Conservation (phyloP, 1,140 invertebrate genomes). For the Procambarus clarkii region DNA sequence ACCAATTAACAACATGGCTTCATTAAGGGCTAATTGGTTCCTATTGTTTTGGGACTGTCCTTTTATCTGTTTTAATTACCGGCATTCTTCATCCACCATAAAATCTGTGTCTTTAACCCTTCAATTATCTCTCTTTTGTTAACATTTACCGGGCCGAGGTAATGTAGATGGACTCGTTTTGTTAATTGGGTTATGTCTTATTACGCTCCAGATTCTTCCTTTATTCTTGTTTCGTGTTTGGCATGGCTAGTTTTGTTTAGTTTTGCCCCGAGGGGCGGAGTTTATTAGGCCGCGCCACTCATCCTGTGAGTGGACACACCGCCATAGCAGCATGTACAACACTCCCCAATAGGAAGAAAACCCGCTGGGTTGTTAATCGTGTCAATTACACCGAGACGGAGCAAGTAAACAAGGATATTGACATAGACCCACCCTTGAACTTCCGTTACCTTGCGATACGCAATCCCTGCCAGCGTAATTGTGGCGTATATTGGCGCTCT, state of each 20-base stretch:
- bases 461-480: not conserved
- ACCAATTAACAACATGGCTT: not conserved
- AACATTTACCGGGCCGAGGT: not conserved
- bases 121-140: not conserved
- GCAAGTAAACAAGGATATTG: no score
- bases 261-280: no score
- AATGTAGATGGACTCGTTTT: not conserved
- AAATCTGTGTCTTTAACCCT: not conserved
- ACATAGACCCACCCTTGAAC: not conserved
- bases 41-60: not conserved
- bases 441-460: not conserved
- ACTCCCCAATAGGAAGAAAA: no score
- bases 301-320: no score
- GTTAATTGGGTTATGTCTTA: not conserved
- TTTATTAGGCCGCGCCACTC: no score
- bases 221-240: no score
- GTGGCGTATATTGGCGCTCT: not conserved
- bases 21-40: not conserved
- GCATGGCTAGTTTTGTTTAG: no score
- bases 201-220: no score
- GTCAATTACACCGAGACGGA: no score
- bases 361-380: no score
- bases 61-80: not conserved
- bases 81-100: not conserved
- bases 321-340: no score